Percentiles rank a stretch among this genome's conserved stretches.
Conservation (phyloP, 2,113 vertebrate species). For the Procavia capensis region DNA sequence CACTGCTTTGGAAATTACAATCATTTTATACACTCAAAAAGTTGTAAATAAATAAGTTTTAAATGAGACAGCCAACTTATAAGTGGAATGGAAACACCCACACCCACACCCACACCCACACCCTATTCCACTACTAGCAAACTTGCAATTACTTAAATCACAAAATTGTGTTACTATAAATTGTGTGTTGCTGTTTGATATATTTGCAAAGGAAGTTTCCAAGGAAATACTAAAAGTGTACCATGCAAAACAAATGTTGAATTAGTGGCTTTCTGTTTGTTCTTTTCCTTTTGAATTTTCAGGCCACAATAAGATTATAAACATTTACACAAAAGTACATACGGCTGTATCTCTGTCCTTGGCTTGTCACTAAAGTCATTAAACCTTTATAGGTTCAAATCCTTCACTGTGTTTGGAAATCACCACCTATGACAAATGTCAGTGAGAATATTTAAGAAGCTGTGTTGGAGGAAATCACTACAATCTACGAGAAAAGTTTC, state of each 20-base stretch:
- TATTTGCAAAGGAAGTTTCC: slow-evolving; percentile 44
- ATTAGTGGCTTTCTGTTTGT: background rate
- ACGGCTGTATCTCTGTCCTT: slow-evolving; percentile 17
- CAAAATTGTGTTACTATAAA: background rate
- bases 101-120: background rate
- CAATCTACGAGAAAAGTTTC: background rate
- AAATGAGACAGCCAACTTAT: background rate
- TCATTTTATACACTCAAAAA: slow-evolving; percentile 41
- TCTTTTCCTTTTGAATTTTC: slow-evolving; percentile 53
- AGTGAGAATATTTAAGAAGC: slow-evolving; percentile 1
- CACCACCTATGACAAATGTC: background rate
- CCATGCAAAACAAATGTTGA: slow-evolving; percentile 40
- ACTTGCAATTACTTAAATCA: slow-evolving; percentile 48
- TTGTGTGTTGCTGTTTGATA: slow-evolving; percentile 30
- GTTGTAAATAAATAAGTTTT: background rate
- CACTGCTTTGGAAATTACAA: slow-evolving; percentile 1
- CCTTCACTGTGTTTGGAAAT: slow-evolving; percentile 16
- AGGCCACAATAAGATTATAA: background rate
- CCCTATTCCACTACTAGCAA: background rate
- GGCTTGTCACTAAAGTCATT: slow-evolving; percentile 38
- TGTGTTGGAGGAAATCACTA: slow-evolving; percentile 33
- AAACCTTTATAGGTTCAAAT: slow-evolving; percentile 32
- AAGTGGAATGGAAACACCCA: slow-evolving; percentile 50
- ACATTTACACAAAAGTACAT: slow-evolving; percentile 38
- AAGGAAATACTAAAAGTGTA: slow-evolving; percentile 43